Percentiles rank a stretch among this genome's conserved stretches.
These are phyloP conservation scores for Eupristina koningsbergeri DNA, from an alignment of 1,140 invertebrate genomes.

Conservation along the genomic window DNA sequence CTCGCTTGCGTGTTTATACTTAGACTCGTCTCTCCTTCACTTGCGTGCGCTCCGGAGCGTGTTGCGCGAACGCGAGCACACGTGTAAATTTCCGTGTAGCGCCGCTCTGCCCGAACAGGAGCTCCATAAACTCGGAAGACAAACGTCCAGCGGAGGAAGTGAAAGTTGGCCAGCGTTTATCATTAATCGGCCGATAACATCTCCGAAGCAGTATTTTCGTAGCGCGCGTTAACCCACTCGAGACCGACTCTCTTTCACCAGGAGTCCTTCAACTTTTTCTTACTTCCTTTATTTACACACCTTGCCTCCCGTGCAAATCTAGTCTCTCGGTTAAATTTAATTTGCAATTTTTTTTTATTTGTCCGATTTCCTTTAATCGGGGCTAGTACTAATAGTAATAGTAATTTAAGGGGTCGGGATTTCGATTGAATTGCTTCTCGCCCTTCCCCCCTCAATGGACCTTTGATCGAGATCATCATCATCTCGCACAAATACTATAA, in stretches of 20 bases:
- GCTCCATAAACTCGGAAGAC: not conserved
- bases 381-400: too few species aligned
- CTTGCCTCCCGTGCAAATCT: too few species aligned
- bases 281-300: too few species aligned
- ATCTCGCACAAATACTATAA: not conserved
- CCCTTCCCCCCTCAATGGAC: too few species aligned
- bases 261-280: too few species aligned
- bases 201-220: too few species aligned
- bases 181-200: not conserved
- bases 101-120: not conserved
- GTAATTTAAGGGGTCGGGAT: too few species aligned
- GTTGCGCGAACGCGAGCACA: not conserved
- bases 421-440: not conserved
- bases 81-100: slow-evolving; percentile 22
- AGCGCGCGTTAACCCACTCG: too few species aligned
- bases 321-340: too few species aligned
- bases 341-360: too few species aligned
- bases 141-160: not conserved
- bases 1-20: slow-evolving; percentile 25
- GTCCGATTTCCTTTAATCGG: too few species aligned
- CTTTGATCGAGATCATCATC: not conserved
- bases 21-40: slow-evolving; percentile 35
- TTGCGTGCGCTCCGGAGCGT: not conserved
- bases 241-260: too few species aligned
- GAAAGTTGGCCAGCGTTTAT: not conserved